A percentile compares a stretch with the other conserved stretches of the same genome.
phyloP scores from a whole-genome alignment of 2,113 vertebrate species.

The Microtus pennsylvanicus region DNA sequence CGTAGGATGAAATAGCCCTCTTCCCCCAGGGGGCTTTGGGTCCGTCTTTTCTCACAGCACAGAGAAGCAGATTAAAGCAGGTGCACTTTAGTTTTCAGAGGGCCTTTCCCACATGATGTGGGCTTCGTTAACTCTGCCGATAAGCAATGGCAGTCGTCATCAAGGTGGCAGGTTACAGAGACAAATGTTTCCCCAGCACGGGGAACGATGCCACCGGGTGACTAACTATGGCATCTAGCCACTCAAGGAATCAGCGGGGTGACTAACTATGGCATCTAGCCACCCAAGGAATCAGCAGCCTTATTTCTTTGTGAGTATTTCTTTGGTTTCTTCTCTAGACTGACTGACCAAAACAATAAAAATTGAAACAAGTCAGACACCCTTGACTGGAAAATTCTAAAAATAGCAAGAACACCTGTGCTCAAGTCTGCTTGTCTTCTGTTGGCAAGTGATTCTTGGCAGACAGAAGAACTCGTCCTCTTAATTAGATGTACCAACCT shows the following conservation, averaged over 20 bases:
- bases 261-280: background rate
- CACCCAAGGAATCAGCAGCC: background rate
- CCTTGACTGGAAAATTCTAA: conserved; percentile 43
- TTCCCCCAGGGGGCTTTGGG: background rate
- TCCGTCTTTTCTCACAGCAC: background rate
- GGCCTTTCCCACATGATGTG: background rate
- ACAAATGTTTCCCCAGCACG: background rate
- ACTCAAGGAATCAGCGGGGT: background rate
- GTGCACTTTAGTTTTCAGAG: background rate
- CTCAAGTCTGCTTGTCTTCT: conserved; percentile 7
- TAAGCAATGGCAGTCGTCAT: background rate
- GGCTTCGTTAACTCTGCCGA: background rate
- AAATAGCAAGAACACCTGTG: background rate
- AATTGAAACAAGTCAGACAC: conserved; percentile 26
- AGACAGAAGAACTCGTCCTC: background rate
- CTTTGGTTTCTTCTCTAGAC: conserved; percentile 8
- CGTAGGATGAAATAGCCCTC: background rate
- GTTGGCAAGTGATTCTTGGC: background rate
- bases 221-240: background rate
- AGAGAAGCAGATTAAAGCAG: background rate
- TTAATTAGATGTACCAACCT: background rate
- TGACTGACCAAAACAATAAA: conserved; percentile 5
- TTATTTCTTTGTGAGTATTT: background rate
- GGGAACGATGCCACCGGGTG: background rate
- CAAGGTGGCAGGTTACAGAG: background rate